Percentiles rank a stretch among this genome's conserved stretches.
phyloP scores from a whole-genome alignment of 64 coral and sea anemone species.

The Dendronephthya gigantea region DNA sequence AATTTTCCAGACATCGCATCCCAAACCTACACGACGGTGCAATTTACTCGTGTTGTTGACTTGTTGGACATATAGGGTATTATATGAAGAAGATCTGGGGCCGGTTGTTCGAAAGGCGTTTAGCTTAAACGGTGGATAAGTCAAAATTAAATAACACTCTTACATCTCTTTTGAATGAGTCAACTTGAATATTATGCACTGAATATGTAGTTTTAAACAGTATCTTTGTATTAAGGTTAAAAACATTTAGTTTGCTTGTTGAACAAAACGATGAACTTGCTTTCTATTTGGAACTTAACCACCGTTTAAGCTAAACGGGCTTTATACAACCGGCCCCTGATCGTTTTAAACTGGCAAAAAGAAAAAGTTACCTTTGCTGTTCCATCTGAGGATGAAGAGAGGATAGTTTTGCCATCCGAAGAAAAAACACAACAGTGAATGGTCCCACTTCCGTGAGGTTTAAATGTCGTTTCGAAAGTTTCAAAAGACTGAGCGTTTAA shows the following conservation, averaged over 20 bases:
- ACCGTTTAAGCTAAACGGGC: too few species aligned
- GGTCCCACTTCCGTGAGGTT: slow-evolving; percentile 37
- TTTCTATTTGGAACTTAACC: too few species aligned
- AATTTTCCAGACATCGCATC: slow-evolving; percentile 9
- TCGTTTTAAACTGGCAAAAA: not conserved
- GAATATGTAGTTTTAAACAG: too few species aligned
- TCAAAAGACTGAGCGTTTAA: not conserved
- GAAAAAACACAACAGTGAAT: slow-evolving; percentile 36
- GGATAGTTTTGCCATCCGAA: slow-evolving; percentile 22
- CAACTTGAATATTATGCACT: too few species aligned
- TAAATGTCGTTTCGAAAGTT: not conserved
- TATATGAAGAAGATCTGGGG: not conserved
- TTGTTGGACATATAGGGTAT: too few species aligned
- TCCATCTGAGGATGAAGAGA: slow-evolving; percentile 44
- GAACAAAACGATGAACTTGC: too few species aligned
- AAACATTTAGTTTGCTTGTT: too few species aligned
- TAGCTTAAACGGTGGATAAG: too few species aligned
- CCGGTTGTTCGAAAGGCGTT: too few species aligned
- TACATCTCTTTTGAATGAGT: not conserved
- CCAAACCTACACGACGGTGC: slow-evolving; percentile 25
- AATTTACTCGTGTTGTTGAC: too few species aligned
- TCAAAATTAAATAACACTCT: too few species aligned
- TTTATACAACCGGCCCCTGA: not conserved
- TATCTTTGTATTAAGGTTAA: too few species aligned
- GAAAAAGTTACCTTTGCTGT: slow-evolving; percentile 26